Evolutionary conservation across 2,113 vertebrate species (phyloP), one percentile per base, ranked within the genome.

Genomic region (Sisor rabdophorus): DNA sequence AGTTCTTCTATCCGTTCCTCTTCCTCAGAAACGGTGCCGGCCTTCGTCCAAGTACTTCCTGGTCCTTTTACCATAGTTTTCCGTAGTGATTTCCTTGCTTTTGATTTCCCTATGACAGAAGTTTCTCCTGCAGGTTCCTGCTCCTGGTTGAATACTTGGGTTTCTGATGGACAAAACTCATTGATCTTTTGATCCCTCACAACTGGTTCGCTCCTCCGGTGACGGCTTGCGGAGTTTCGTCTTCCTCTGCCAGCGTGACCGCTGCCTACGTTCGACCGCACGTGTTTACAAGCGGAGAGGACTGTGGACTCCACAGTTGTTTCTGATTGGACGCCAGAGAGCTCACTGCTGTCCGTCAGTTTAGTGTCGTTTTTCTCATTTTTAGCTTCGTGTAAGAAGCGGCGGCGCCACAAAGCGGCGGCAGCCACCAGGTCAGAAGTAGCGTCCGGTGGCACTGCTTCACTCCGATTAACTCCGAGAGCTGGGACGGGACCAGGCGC

Each of bases 361-460:
- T 54, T 19, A 53, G 24, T 20, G n/a, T 54, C 79, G 22, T 32
- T 70, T 19, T 11, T 22, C 12, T 68, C 20, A 44, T 44, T 44
- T 0, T 10, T 19, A 56, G 36, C 16, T 9, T 52, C 24, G 1
- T 9, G 32, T 20, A 77, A 22, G 67, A 75, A 75, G 22, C 80
- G 70, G 8, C 26, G 11, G 3, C 71, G 80, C 64, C 74, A 82
- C 63, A 78, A n/a, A 11, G 26, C 32, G 1, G 80, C 75, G 1
- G 79, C 82, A 12, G 65, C 11, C 48, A 61, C 19, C 63, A 73
- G 77, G 30, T 19, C 28, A 0, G 50, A 47, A 5, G 71, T 47
- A 8, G 50, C 19, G 3, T 44, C 60, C 7, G 63, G 7, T 2
- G 3, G 15, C 24, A 7, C 8, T 0, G 55, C 17, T 40, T 11